phyloP scores from a whole-genome alignment of 2,113 vertebrate species.

The Apus apus region DNA sequence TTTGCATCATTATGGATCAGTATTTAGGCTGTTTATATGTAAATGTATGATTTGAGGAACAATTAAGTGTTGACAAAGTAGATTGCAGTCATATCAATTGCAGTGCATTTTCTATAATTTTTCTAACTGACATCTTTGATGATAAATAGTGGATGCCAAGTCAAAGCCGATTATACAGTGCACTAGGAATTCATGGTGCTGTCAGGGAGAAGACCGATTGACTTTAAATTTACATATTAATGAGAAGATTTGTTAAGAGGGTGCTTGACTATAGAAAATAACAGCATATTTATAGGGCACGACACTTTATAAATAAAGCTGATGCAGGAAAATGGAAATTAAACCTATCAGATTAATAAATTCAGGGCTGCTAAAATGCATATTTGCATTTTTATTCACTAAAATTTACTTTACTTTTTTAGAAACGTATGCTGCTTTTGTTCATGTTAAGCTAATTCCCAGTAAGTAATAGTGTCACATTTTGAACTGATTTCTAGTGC shows the following conservation, averaged over 20 bases:
- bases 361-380: constrained; percentile 91
- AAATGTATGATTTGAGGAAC: constrained; percentile 87
- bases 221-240: constrained; percentile 99
- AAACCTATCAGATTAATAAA: constrained; percentile 99
- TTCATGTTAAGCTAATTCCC: constrained; percentile 58
- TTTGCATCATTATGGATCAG: constrained; percentile 86
- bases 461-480: constrained; percentile 13
- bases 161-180: constrained; percentile 97
- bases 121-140: constrained; percentile 90
- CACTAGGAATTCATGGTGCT: constrained; percentile 91
- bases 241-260: constrained; percentile 99
- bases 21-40: constrained; percentile 86
- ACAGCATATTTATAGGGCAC: constrained; percentile 97
- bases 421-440: constrained; percentile 25
- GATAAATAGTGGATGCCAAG: constrained; percentile 93
- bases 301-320: constrained; percentile 99
- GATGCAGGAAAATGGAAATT: constrained; percentile 99
- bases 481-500: constrained; percentile 25
- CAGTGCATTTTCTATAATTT: constrained; percentile 84
- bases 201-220: constrained; percentile 95
- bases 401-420: constrained; percentile 71
- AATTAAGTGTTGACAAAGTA: constrained; percentile 90
- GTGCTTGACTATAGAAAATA: constrained; percentile 97
- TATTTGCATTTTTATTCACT: constrained; percentile 96
- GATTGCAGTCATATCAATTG: constrained; percentile 86